Evolutionary conservation across 2,888 invertebrate species (phyloP), one percentile per base, ranked within the genome.

Genomic region (Philonicus albiceps): DNA sequence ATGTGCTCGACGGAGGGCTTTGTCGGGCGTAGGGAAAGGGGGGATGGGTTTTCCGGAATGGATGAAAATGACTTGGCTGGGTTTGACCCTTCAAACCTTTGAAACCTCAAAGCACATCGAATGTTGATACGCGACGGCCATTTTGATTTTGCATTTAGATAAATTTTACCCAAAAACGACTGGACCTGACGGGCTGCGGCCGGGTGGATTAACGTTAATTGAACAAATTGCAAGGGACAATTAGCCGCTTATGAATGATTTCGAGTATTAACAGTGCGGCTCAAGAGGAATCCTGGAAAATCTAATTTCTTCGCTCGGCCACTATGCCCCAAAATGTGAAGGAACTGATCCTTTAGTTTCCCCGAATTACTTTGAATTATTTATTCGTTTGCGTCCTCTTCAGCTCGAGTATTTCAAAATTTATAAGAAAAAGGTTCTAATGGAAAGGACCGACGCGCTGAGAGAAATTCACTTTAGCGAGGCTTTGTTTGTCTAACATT

Each of bases 21-120:
- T n/a, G n/a, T 22, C 13, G 11, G 37, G 11, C 8, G 37, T 7
- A 8, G 37, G 37, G 37, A 8, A 0, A 1, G 37, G 40, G 72
- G 27, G 74, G 31, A 85, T 74, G 73, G 74, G n/a, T 49, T 43
- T 74, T 49, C 19, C 43, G 74, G 49, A 85, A 74, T 85, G 73
- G 83, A 87, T 87, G 75, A 88, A 89, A 88, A 89, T 88, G 89
- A 89, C 88, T 89, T 88, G 88, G 88, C 88, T 88, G 88, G 88
- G 89, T 88, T 89, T 89, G 89, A 89, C 89, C 89, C 89, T 89
- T 89, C 88, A 89, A 89, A 89, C 88, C 89, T 88, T 89, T 89
- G 88, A 88, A 89, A 89, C 89, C 89, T 89, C 88, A 89, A 89
- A 89, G 88, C 86, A 64, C 64, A 75, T 87, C 75, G 83, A 86